Evolutionary conservation across 2,797 vertebrate genomes (phyloP), one percentile per base, ranked within the genome.

Genomic region (Pseudochromis fuscus): DNA sequence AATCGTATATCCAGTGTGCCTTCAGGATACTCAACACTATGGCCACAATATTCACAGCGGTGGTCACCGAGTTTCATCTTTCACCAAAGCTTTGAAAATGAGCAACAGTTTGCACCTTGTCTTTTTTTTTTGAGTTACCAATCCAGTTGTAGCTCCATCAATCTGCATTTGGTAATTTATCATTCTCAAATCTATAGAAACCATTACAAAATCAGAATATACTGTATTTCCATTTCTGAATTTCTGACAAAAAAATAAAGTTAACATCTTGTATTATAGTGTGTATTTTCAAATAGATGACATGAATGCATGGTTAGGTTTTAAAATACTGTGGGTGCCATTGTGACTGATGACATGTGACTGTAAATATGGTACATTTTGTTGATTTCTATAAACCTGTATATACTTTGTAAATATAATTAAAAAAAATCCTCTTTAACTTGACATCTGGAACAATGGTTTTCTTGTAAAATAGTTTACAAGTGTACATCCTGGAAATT

Each of bases 401-500:
- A 82, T 59, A 87, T 78, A 45, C 1, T 21, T 21, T 84, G 68
- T 80, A 69, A 50, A 74, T 77, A 50, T 58, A 81, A 82, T n/a
- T 84, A 83, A 88, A 86, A 42, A 27, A 16, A 9, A 51, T 77
- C 21, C 51, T 72, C 21, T 65, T 45, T 25, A 10, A 66, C 18
- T 24, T 61, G 45, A 3, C 16, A 51, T 19, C 3, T 58, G 28
- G 19, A 38, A 35, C 12, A 9, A 18, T 18, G 25, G 23, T 44
- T 50, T 58, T 24, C 5, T n/a, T 25, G 31, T 38, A 11, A 28
- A 44, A 46, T 31, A 68, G 2, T 42, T 45, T 42, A 6, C 1
- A 21, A 45, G 24, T 30, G 12, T 12, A 12, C 62, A 28, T 27
- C 4, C 23, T n/a, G 24, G 67, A 48, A 78, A 76, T 52, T 28